Evolutionary conservation across 2,888 invertebrate genomes (phyloP), one percentile per base, ranked within the genome.

Genomic region (Leptinotarsa tumamoca): DNA sequence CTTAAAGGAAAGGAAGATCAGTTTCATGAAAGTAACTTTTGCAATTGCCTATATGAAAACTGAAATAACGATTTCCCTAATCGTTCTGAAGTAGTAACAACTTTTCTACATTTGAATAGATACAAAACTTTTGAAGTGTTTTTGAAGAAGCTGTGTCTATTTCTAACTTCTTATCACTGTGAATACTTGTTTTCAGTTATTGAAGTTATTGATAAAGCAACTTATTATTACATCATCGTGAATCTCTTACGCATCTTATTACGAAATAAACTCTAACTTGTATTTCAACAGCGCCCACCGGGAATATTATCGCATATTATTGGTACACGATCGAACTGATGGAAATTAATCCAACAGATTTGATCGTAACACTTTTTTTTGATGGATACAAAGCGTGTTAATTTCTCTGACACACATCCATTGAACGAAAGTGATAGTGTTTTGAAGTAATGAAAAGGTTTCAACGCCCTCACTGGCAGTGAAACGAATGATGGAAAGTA

Each of bases 401-500:
- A 63, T 63, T 63, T 63, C 63, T 63, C 33, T 63, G 63, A 63
- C 63, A 63, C 43, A 63, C 63, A 63, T 63, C 10, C 27, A 10
- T 2, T 10, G 63, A 63, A 33, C 43, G 63, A 63, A 63, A 63
- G 17, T 33, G 63, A 63, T 43, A 10, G 63, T 33, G 43, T 63
- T 63, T 63, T 43, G 63, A 33, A 43, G 63, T 33, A 63, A 63
- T n/a, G 33, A 17, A 18, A 43, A 63, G 63, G 63, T 33, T 43
- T n/a, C 63, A 43, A 63, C 63, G 63, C 63, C 63, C 33, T 17
- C 63, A 3, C 43, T 5, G n/a, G n/a, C n/a, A 33, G n/a, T 17
- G n/a, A 1, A 63, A 17, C 33, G 33, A n/a, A 63, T 63, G 63
- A 63, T 33, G 17, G 63, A 63, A 63, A 58, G 23, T 58, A 58